Base-by-base conservation (phyloP, 1,140 invertebrate genomes). In the Marisa cornuarietis region DNA sequence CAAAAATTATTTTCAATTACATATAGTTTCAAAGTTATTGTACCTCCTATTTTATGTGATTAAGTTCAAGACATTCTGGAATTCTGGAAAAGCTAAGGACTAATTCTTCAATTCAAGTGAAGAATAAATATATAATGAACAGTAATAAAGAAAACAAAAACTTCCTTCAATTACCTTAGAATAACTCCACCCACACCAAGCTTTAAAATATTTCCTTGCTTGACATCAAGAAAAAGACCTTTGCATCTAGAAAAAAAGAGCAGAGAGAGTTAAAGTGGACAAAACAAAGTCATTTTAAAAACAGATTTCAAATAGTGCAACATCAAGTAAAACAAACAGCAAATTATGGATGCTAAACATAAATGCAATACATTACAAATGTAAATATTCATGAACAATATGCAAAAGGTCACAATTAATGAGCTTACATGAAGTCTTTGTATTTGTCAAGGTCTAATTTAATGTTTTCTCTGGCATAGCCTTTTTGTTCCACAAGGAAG, bases 181-280 rank as follows among this genome's bases (percentile, higher is more conserved):
- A 96, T 94, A 9, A 87, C 86, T 0, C 95, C 95, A 86, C 94
- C 90, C 51, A 92, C 84, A 61, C 90, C 91, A 1, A 95, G 87
- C 87, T 94, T 93, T 5, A 96, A 83, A 26, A 96, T 88, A 89
- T 96, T 96, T 2, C 95, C 95, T 68, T 90, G 92, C n/a, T 93
- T 91, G 77, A 93, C 93, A 86, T 96, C 95, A n/a, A 96, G 85
- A 76, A 96, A 92, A 18, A 96, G 88, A 1, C 95, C 95, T 89
- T 94, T 95, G 26, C 83, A 85, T 61, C 88, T 89, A 81, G 63
- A 83, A 86, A 20, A 58, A 54, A n/a, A n/a, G n/a, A 79, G 31
- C n/a, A 80, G n/a, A 78, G 10, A 68, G 49, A 51, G n/a, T n/a
- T 22, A 7, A 76, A 22, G 14, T 63, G 10, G 26, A 63, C 26